A percentile compares a stretch with the other conserved stretches of the same genome.
Conservation (phyloP, 2,888 invertebrate species). For the Dynastes tityus region DNA sequence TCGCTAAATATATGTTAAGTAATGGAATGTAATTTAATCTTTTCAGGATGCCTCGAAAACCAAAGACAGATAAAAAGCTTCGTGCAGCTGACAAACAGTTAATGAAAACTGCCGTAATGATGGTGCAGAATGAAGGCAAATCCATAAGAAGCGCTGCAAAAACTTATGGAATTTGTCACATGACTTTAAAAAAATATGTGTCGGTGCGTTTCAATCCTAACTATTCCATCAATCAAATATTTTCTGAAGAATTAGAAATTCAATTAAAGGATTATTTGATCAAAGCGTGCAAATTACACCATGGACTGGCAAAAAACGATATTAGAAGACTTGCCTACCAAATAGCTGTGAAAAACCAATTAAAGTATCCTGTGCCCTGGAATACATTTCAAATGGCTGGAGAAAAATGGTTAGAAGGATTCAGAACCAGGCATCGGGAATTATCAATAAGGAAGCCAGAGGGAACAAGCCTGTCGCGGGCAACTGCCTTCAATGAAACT, state of each 20-base stretch:
- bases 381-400: slow-evolving; percentile 30
- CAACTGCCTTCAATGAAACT: slow-evolving; percentile 40
- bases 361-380: slow-evolving; percentile 11
- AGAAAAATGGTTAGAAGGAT: slow-evolving; percentile 48
- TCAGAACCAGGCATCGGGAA: slow-evolving; percentile 44
- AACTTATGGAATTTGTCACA: background rate
- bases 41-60: background rate
- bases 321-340: slow-evolving; percentile 12
- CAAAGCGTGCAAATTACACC: slow-evolving; percentile 13
- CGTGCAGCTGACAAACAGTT: background rate
- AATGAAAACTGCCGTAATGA: slow-evolving; percentile 1
- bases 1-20: too few species aligned
- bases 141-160: slow-evolving; percentile 11
- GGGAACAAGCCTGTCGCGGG: slow-evolving; percentile 15
- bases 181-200: slow-evolving; percentile 7
- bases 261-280: slow-evolving; percentile 13
- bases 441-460: slow-evolving; percentile 37
- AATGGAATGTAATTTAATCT: too few species aligned
- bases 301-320: slow-evolving; percentile 3
- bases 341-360: slow-evolving; percentile 9
- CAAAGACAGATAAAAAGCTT: background rate
- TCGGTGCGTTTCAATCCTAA: background rate
- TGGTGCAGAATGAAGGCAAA: background rate
- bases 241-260: background rate
- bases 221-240: background rate